Evolutionary conservation across 2,797 vertebrate species (phyloP), one percentile per base, ranked within the genome.

Genomic region (Enteromius argenteus): DNA sequence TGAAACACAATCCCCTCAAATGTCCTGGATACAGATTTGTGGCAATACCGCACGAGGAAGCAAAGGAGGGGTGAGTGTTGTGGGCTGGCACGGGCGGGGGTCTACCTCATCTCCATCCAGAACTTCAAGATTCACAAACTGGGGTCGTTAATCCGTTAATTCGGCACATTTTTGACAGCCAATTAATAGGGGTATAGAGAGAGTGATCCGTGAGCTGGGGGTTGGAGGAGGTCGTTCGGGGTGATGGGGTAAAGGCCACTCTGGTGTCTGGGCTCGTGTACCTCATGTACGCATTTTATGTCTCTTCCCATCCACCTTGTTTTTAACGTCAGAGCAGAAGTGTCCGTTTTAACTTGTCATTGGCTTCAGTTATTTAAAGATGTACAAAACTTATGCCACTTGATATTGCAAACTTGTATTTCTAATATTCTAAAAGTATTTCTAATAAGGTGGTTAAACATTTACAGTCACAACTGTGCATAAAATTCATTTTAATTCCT

Each of bases 1-100:
- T 97, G 97, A 98, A 97, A 98, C 94, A 94, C 96, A 97, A 97
- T 95, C 95, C 96, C 92, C 96, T 97, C 95, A 96, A 95, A 97
- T 93, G 96, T 97, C 96, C 96, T 96, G 96, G 94, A 96, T 95
- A 96, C 96, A 94, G 95, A 97, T 96, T 96, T 96, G 96, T 97
- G 97, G 97, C 96, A 96, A 96, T 93, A 94, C 95, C 92, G 96
- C 96, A 94, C 89, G 92, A 95, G 92, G 95, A 96, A 94, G 95
- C 94, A 93, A 93, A 89, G 91, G 84, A 80, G 64, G 75, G 69
- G 81, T 78, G 39, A 17, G 68, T 17, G 51, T 80, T 71, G 85
- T 76, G 90, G 87, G 53, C 21, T 86, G 89, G 81, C 90, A 80
- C 73, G 39, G 58, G 89, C 88, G 96, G 89, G 91, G 89, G 90